Evolutionary conservation across 2,888 invertebrate species (phyloP), one percentile per base, ranked within the genome.

Genomic region (Cantharis lateralis): DNA sequence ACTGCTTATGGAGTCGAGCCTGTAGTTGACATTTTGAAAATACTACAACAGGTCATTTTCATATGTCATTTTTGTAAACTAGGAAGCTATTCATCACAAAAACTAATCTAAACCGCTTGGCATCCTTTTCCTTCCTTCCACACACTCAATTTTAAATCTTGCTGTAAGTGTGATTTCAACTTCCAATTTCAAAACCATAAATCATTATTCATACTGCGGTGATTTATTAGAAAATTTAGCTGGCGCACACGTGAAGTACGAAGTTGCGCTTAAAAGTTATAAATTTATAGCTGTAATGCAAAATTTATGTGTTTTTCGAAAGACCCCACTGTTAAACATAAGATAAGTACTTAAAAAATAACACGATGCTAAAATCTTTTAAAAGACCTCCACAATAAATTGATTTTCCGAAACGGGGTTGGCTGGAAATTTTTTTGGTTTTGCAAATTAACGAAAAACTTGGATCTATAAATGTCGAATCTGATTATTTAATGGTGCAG

Each of bases 91-190:
- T 80, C 79, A 80, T 81, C 81, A 79, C 70, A 26, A 15, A 20
- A 76, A 72, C 78, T 81, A 81, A 81, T 81, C 80, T 80, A 71
- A 76, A 79, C 78, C 76, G 75, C 77, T 77, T 69, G 75, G 71
- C 71, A 72, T 75, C 77, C 74, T 73, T 66, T 80, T 80, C 48
- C 77, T 80, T 80, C 48, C 77, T 80, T 68, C 73, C 78, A 80
- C 75, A 72, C 80, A 79, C 79, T 81, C 81, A 81, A 81, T 80
- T 81, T 81, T 81, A 79, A 81, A 81, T 81, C 68, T 75, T 64
- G 28, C 62, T 73, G 70, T 70, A 75, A 78, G 78, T 75, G 75
- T 78, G 75, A 78, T 75, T 78, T 75, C 69, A 75, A 72, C 70
- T 78, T 78, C 70, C 75, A 75, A 78, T 78, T 78, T 75, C 75